Evolutionary conservation across 2,113 vertebrate genomes (phyloP), one percentile per base, ranked within the genome.

Genomic region (Pollachius pollachius): DNA sequence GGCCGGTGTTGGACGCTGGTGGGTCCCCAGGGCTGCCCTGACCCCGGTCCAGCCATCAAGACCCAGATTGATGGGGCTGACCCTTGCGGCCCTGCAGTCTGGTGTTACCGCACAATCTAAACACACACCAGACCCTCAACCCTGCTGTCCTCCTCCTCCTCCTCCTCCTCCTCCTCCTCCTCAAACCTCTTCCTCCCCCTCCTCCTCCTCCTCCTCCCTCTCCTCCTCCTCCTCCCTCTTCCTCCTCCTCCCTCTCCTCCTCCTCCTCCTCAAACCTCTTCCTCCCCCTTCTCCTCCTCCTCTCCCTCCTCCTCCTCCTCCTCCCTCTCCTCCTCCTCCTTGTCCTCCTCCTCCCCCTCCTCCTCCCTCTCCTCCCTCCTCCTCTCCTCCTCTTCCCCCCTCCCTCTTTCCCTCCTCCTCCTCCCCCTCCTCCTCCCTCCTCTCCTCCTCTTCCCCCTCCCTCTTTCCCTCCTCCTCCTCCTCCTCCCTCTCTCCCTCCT

Each of bases 81-180:
- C 62, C 63, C 54, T 56, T 76, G 64, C 71, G 64, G 62, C 25
- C 79, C 5, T 66, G 70, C 71, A 67, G 69, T 73, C 74, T 71
- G 69, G 62, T 48, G 6, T 9, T 48, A 48, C 41, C 41, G 41
- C 41, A 48, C 41, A 48, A 70, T 78, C 80, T 81, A 84, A 87
- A 89, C 87, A 61, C 73, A 82, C 70, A 78, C 83, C 86, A 86
- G 84, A 89, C 79, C 41, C 9, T 54, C 58, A 18, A 67, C 70
- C 75, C 48, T 65, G 62, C 72, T 76, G 63, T 58, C 0, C 41
- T 64, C 76, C 68, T 59, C 77, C 59, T 52, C 76, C 54, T 12
- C 62, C 58, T 48, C 71, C 74, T 66, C 72, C 41, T 48, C 30
- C 30, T 30, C 30, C 21, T n/a, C n/a, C n/a, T n/a, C 37, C 9